Conservation (phyloP, 2,113 vertebrate genomes). For the Morone saxatilis region DNA sequence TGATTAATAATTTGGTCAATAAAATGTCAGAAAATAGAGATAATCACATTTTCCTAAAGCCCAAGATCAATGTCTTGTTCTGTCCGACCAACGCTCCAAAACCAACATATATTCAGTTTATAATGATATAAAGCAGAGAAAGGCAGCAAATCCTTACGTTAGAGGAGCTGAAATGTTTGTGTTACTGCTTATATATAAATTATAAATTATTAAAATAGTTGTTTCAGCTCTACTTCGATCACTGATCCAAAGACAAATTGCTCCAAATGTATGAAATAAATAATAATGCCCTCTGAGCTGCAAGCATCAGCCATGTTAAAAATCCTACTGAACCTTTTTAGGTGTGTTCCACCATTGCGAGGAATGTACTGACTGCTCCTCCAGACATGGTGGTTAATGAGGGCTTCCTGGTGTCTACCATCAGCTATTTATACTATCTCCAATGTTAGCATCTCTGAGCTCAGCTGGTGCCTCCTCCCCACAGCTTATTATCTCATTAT, state of each 20-base stretch:
- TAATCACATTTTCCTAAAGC: background rate
- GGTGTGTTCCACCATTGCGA: conserved; percentile 3
- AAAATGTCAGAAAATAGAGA: background rate
- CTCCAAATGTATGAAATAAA: background rate
- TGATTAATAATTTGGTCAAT: background rate
- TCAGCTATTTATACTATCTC: conserved; percentile 47
- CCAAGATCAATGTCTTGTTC: background rate
- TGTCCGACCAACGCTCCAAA: background rate
- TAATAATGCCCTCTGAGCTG: background rate
- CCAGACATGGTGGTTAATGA: conserved; percentile 57
- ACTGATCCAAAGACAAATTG: background rate
- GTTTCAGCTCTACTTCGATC: background rate
- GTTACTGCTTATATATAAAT: too few species aligned
- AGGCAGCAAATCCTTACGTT: background rate
- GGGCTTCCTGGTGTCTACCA: conserved; percentile 37
- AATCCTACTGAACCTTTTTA: conserved; percentile 20
- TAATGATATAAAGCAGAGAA: background rate
- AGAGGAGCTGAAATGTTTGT: background rate
- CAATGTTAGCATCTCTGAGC: conserved; percentile 55
- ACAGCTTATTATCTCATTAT: conserved; percentile 45
- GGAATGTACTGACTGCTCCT: conserved; percentile 38
- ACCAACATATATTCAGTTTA: background rate
- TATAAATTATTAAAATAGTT: too few species aligned
- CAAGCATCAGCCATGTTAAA: background rate
- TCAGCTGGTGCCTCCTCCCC: conserved; percentile 27